A percentile compares a stretch with the other conserved stretches of the same genome.
phyloP scores from a whole-genome alignment of 2,888 invertebrate species.

The Adelphocoris suturalis region DNA sequence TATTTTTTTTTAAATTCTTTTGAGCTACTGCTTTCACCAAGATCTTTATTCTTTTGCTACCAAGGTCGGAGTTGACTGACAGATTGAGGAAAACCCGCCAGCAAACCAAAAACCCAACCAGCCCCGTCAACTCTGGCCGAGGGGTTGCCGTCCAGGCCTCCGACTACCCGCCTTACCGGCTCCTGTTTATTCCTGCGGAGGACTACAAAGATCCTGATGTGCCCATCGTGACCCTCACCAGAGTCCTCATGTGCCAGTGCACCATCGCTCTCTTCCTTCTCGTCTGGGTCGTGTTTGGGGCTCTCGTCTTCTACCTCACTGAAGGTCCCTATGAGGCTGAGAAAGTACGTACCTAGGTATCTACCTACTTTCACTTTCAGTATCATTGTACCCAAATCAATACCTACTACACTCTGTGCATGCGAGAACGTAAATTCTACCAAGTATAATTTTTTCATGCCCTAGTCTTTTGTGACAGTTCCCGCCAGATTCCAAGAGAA shows the following conservation, averaged over 20 bases:
- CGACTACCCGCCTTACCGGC: constrained; percentile 78
- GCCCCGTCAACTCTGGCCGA: constrained; percentile 48
- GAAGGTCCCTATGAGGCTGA: constrained; percentile 79
- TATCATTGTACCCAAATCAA: too few species aligned
- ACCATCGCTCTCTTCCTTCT: constrained; percentile 82
- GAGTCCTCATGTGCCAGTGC: constrained; percentile 82
- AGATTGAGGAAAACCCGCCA: constrained; percentile 46
- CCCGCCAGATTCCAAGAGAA: too few species aligned
- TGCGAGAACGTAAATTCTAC: too few species aligned
- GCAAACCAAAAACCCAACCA: not conserved
- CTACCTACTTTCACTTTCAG: too few species aligned
- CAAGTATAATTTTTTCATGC: too few species aligned
- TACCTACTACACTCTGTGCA: too few species aligned
- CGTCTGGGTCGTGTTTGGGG: constrained; percentile 84
- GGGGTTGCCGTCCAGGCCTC: constrained; percentile 79
- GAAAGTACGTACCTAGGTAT: constrained; percentile 79
- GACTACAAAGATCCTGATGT: constrained; percentile 77
- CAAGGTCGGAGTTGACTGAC: constrained; percentile 64
- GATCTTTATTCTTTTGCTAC: not conserved
- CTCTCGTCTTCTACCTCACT: constrained; percentile 83
- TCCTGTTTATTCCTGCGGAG: constrained; percentile 81
- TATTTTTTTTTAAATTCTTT: too few species aligned
- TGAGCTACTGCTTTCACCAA: too few species aligned
- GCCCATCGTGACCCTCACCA: constrained; percentile 80
- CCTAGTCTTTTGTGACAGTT: too few species aligned